A percentile compares a stretch with the other conserved stretches of the same genome.
These are phyloP conservation scores for Lagorchestes hirsutus DNA, from an alignment of 2,797 vertebrate species.

Conservation along the genomic window DNA sequence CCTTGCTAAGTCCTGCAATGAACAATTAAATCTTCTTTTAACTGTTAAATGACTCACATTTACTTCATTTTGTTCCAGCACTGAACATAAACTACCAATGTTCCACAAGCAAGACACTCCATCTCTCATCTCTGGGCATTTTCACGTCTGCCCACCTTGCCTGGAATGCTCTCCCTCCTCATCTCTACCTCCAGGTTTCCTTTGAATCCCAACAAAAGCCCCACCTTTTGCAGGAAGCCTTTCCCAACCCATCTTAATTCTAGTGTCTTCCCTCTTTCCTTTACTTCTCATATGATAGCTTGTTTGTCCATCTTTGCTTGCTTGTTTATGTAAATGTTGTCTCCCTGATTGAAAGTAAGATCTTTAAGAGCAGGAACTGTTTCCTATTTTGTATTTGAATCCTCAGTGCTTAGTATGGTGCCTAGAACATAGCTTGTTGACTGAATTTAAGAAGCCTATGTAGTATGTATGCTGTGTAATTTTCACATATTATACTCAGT, in stretches of 20 bases:
- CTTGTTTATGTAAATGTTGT: neutral
- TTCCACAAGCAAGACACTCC: neutral
- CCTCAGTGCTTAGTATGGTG: neutral
- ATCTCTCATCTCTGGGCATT: neutral
- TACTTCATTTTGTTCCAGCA: neutral
- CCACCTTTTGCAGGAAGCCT: neutral
- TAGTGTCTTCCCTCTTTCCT: neutral
- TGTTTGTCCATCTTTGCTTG: neutral
- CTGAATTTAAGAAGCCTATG: neutral
- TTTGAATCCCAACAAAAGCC: neutral
- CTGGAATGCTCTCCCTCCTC: neutral
- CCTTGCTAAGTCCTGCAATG: too few species aligned
- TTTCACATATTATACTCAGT: too few species aligned
- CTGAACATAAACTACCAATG: neutral
- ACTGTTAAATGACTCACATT: neutral
- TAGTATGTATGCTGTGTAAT: too few species aligned
- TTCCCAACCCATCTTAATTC: neutral
- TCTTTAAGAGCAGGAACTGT: neutral
- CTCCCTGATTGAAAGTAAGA: neutral
- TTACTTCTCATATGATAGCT: neutral
- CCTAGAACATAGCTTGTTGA: neutral
- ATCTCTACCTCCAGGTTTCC: neutral
- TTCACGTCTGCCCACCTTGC: neutral
- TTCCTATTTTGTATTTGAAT: too few species aligned
- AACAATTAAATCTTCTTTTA: too few species aligned